Base-by-base conservation (phyloP, 2,888 invertebrate genomes). In the Rotaria socialis region DNA sequence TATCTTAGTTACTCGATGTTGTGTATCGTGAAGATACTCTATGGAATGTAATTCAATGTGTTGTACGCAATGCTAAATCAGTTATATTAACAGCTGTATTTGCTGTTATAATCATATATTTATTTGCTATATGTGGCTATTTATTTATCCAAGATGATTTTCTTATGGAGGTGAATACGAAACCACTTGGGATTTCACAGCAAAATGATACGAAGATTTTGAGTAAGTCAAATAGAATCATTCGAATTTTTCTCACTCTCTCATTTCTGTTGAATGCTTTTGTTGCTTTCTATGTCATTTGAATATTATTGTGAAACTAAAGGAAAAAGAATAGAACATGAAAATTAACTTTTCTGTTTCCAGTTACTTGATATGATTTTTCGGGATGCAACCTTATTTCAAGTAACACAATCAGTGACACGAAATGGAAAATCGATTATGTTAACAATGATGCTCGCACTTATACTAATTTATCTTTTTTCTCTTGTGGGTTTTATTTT, bases 101-200 rank as follows among this genome's bases (percentile, higher is more conserved):
- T 90, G 98, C 97, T 88, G 93, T 98, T 89, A 97, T 98, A 90
- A 93, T 98, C 90, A 97, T 91, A 89, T 99, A 99, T 92, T 94
- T 97, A 93, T 99, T 99, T 93, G 97, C 99, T 88, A 97, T 99
- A 90, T 95, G 98, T 90, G 99, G 98, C 80, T 99, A 95, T 92
- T 94, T 98, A 93, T 97, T 97, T 93, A 99, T 99, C 93, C 94
- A 95, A 90, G 96, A 97, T 92, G 98, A 98, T 92, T 98, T 98
- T 91, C 93, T 96, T 87, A 94, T 97, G 89, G 94, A 94, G 89
- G 95, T 97, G 75, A 96, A 96, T 56, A 75, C 47, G 35, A 85
- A 58, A 47, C 16, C 86, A 80, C n/a, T 85, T 43, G 24, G 16
- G 56, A 56, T 74, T 85, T 35, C 27, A 24, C 27, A 35, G 5